phyloP scores from a whole-genome alignment of 2,113 vertebrate genomes.

The Phaethon lepturus region DNA sequence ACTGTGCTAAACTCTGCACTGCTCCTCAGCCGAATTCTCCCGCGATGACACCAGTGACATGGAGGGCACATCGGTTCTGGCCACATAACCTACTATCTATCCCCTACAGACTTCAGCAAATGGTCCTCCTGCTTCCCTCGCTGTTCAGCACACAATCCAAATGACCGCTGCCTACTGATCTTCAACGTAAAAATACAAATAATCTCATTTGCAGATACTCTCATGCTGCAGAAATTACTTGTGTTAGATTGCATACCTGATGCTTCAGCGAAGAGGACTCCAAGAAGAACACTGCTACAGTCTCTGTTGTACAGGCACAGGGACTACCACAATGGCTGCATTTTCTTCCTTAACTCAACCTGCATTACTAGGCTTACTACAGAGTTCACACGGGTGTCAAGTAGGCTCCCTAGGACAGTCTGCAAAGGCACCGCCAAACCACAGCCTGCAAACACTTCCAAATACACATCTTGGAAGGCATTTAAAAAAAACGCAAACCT shows the following conservation, averaged over 20 bases:
- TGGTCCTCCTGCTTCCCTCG: not conserved
- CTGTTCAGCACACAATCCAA: not conserved
- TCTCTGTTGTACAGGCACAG: not conserved
- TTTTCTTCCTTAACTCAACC: not conserved
- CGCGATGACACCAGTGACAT: accelerated
- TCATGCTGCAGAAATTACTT: not conserved
- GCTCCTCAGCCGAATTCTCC: not conserved
- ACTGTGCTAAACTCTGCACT: not conserved
- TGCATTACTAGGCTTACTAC: not conserved
- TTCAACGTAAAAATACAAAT: not conserved
- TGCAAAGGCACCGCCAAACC: not conserved
- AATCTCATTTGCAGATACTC: not conserved
- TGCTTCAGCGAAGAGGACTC: not conserved
- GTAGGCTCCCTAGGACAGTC: not conserved
- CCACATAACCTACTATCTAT: not conserved
- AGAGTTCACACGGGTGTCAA: not conserved
- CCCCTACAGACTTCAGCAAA: not conserved
- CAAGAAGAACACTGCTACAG: not conserved
- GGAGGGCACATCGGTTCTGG: not conserved
- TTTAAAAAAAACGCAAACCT: not conserved
- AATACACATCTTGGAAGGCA: not conserved
- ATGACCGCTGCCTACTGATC: not conserved
- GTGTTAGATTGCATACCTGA: not conserved
- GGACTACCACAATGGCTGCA: not conserved
- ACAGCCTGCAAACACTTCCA: not conserved